Conservation (phyloP, 2,888 invertebrate species). For the Acleris literana region DNA sequence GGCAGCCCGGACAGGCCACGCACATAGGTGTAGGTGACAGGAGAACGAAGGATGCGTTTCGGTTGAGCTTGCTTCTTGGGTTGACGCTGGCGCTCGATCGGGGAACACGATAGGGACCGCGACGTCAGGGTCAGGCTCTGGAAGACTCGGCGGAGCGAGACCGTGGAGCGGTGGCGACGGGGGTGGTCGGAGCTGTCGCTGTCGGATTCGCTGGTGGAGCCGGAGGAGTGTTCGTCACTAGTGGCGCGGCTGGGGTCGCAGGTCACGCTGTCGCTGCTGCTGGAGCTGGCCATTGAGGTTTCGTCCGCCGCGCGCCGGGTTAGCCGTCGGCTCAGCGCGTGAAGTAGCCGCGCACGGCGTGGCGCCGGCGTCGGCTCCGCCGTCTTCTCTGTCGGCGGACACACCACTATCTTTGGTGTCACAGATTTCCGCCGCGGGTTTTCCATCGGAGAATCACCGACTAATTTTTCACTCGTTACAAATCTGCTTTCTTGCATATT, state of each 20-base stretch:
- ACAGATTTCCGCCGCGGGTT: constrained; percentile 61
- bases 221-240: constrained; percentile 75
- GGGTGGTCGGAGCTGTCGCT: constrained; percentile 84
- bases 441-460: constrained; percentile 62
- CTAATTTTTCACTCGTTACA: constrained; percentile 64
- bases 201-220: constrained; percentile 85
- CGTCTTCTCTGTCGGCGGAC: constrained; percentile 78
- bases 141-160: constrained; percentile 88
- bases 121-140: constrained; percentile 86
- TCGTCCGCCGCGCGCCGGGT: constrained; percentile 78
- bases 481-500: constrained; percentile 65
- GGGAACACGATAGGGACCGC: constrained; percentile 86
- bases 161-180: constrained; percentile 81
- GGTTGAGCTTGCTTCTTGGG: constrained; percentile 86
- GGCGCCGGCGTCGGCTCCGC: constrained; percentile 81
- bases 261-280: constrained; percentile 75
- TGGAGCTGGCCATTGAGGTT: constrained; percentile 72
- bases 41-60: constrained; percentile 90
- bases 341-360: constrained; percentile 86
- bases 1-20: constrained; percentile 92
- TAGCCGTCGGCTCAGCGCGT: constrained; percentile 86
- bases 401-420: constrained; percentile 77
- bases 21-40: constrained; percentile 91
- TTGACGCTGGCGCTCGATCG: constrained; percentile 70
- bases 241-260: constrained; percentile 60